Percentiles rank a stretch among this genome's conserved stretches.
These are phyloP conservation scores for Hoplostethus mediterraneus DNA, from an alignment of 2,797 vertebrate genomes.

Conservation along the genomic window DNA sequence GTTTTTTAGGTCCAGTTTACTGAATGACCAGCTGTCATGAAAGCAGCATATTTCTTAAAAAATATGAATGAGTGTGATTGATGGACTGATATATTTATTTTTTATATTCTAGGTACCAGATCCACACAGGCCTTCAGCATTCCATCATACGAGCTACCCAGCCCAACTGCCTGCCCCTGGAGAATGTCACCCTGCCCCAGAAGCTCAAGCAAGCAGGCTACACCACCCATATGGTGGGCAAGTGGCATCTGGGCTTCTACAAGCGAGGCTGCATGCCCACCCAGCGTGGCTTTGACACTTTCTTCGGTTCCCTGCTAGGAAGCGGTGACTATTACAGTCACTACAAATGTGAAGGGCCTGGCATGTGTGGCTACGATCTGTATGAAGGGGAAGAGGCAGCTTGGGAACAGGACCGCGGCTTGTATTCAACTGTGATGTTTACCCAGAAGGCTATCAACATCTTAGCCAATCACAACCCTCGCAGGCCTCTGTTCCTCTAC, in stretches of 20 bases:
- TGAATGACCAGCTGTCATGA: neutral
- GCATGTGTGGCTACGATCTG: slow-evolving; percentile 95
- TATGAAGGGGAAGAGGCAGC: slow-evolving; percentile 94
- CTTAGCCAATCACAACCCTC: slow-evolving; percentile 89
- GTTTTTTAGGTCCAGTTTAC: too few relatives aligned
- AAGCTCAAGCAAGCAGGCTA: slow-evolving; percentile 95
- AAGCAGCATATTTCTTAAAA: neutral
- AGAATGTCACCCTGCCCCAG: slow-evolving; percentile 94
- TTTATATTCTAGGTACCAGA: slow-evolving; percentile 91
- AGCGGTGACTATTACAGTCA: slow-evolving; percentile 98
- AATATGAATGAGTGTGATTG: neutral
- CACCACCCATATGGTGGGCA: slow-evolving; percentile 97
- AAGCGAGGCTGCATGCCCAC: slow-evolving; percentile 95
- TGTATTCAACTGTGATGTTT: slow-evolving; percentile 96
- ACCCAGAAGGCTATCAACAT: slow-evolving; percentile 92
- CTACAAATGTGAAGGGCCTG: slow-evolving; percentile 95
- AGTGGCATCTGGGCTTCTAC: slow-evolving; percentile 99
- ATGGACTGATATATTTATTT: slow-evolving; percentile 11
- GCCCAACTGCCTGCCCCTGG: slow-evolving; percentile 95
- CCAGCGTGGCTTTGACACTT: slow-evolving; percentile 94
- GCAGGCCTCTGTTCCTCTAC: slow-evolving; percentile 92
- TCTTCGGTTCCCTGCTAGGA: slow-evolving; percentile 95
- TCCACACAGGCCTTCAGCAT: slow-evolving; percentile 98
- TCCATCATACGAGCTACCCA: slow-evolving; percentile 96
- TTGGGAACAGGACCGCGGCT: slow-evolving; percentile 93